Percentiles rank a stretch among this genome's conserved stretches.
Conservation (phyloP, 2,797 vertebrate genomes). For the Moxostoma hubbsi region DNA sequence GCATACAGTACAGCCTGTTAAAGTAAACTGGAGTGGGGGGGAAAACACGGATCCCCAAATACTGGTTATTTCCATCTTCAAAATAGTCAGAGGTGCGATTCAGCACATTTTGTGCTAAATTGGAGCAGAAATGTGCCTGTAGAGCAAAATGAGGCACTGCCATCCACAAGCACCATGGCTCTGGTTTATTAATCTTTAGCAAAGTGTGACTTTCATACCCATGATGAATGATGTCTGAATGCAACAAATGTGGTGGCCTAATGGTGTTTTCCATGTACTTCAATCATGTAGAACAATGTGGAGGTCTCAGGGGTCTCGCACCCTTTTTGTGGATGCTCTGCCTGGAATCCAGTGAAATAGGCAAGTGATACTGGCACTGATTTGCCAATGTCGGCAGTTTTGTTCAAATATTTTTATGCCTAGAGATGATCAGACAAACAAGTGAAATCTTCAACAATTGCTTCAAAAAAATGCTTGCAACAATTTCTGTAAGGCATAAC, state of each 20-base stretch:
- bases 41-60: constrained; percentile 68
- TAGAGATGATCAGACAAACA: not conserved
- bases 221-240: constrained; percentile 70
- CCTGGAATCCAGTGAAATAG: constrained; percentile 44
- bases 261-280: constrained; percentile 71
- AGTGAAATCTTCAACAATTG: not conserved
- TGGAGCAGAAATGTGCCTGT: constrained; percentile 74
- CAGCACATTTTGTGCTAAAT: constrained; percentile 79
- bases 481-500: not conserved
- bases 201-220: constrained; percentile 73
- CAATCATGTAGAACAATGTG: constrained; percentile 64
- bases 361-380: constrained; percentile 22
- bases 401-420: constrained; percentile 8
- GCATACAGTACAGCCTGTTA: constrained; percentile 79
- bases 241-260: constrained; percentile 62
- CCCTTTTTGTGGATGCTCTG: constrained; percentile 59
- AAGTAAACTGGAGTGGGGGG: constrained; percentile 72
- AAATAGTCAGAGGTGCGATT: constrained; percentile 68
- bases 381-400: constrained; percentile 41
- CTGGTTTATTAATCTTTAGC: constrained; percentile 62
- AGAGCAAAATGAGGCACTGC: constrained; percentile 54
- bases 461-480: not conserved
- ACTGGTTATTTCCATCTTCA: constrained; percentile 79
- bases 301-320: constrained; percentile 56
- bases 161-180: constrained; percentile 43